Evolutionary conservation across 2,113 vertebrate genomes (phyloP).

Genomic region (Clupea harengus): DNA sequence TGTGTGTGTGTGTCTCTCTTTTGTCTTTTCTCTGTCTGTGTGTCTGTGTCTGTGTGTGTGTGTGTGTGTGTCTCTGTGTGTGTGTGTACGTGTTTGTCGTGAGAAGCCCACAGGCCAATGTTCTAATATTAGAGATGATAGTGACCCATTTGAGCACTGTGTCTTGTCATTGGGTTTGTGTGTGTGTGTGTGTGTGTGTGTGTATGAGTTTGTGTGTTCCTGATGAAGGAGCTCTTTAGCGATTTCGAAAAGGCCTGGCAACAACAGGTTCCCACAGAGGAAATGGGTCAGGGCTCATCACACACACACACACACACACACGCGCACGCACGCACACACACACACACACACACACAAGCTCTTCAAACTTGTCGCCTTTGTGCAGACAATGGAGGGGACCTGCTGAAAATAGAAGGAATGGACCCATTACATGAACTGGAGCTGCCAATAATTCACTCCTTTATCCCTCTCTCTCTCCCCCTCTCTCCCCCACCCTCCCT

Average conservation of each 20-base stretch:
- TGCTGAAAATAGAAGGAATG: neutral
- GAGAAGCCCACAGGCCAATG: neutral
- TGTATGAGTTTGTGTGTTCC: neutral
- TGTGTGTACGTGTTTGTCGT: neutral
- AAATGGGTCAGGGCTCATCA: constrained; percentile 7
- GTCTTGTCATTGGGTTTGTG: neutral
- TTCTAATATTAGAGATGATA: constrained; percentile 11
- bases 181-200: constrained; percentile 1
- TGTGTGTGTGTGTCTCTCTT: constrained; percentile 26
- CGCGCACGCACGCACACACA: neutral
- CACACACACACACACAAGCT: neutral
- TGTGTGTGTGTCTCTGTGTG: constrained; percentile 8
- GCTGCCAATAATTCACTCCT: neutral
- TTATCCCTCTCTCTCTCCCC: neutral
- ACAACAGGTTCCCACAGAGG: neutral
- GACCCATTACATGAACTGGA: neutral
- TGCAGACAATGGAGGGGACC: neutral
- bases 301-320: constrained; percentile 3
- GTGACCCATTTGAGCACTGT: constrained; percentile 28
- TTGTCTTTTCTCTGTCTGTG: constrained; percentile 25
- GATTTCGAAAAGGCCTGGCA: neutral
- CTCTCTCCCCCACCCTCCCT: neutral
- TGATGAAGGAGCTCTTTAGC: neutral
- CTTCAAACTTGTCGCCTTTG: neutral
- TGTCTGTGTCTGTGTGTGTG: neutral